Conservation (phyloP, 2,797 vertebrate species). For the Streptopelia turtur region DNA sequence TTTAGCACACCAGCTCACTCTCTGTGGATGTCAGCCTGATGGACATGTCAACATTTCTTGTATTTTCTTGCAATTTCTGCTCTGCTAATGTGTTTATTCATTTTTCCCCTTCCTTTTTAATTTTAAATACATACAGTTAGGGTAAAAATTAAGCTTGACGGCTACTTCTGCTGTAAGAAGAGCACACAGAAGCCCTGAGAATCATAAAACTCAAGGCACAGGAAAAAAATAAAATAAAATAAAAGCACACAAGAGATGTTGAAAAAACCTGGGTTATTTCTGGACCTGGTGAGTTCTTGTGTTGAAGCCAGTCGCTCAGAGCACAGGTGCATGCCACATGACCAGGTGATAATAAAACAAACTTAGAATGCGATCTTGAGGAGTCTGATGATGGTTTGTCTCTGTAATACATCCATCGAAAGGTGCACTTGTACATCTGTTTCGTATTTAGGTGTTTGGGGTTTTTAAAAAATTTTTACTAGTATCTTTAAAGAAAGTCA, state of each 20-base stretch:
- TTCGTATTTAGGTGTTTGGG: slow-evolving; percentile 61
- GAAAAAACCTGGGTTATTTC: slow-evolving; percentile 34
- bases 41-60: neutral
- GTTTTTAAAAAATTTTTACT: slow-evolving; percentile 60
- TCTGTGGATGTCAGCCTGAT: neutral
- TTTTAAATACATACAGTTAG: neutral
- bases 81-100: neutral
- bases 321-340: slow-evolving; percentile 77
- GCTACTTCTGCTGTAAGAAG: neutral
- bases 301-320: slow-evolving; percentile 49
- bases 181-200: neutral
- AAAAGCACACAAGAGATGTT: neutral
- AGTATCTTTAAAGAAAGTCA: slow-evolving; percentile 75
- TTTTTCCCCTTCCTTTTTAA: fast-evolving
- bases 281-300: slow-evolving; percentile 26
- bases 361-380: slow-evolving; percentile 58
- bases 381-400: slow-evolving; percentile 62
- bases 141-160: neutral
- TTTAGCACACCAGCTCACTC: neutral
- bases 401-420: slow-evolving; percentile 75
- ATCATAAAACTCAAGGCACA: neutral
- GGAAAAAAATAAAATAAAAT: neutral
- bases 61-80: neutral
- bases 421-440: slow-evolving; percentile 75
- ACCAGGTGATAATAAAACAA: slow-evolving; percentile 68